A percentile compares a stretch with the other conserved stretches of the same genome.
These are phyloP conservation scores for Candidula unifasciata DNA, from an alignment of 2,888 invertebrate genomes.

Conservation along the genomic window DNA sequence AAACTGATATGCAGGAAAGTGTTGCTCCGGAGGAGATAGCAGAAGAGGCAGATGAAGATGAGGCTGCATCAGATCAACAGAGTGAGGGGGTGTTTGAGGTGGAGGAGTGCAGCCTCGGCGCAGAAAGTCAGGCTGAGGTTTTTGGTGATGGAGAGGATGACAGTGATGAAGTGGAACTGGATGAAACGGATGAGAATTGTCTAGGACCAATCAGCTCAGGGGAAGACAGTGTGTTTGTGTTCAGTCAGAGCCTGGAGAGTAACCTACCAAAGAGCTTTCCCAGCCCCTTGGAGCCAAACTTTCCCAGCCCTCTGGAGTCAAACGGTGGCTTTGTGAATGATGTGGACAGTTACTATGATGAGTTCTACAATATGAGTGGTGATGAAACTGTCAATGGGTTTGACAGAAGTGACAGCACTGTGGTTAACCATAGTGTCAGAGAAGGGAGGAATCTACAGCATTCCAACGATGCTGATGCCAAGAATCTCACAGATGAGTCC, in stretches of 20 bases:
- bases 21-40: neutral
- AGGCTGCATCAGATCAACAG: conserved; percentile 24
- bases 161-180: conserved; percentile 50
- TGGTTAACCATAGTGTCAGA: conserved; percentile 3
- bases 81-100: conserved; percentile 46
- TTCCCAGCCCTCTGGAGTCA: neutral
- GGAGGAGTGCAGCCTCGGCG: conserved; percentile 36
- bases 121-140: conserved; percentile 43
- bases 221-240: conserved; percentile 7
- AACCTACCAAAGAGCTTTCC: neutral
- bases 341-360: conserved; percentile 47
- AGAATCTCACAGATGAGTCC: neutral
- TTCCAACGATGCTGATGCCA: neutral
- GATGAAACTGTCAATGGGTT: conserved; percentile 40
- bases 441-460: neutral
- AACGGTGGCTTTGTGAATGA: conserved; percentile 35
- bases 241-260: conserved; percentile 8
- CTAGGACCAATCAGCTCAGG: conserved; percentile 24
- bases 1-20: neutral
- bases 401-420: conserved; percentile 18
- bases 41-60: conserved; percentile 20
- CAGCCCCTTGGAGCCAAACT: neutral
- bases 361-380: conserved; percentile 47
- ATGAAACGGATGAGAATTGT: conserved; percentile 23
- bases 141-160: conserved; percentile 52